These are phyloP conservation scores for Selenia dentaria DNA, from an alignment of 2,888 invertebrate genomes.

Conservation along the genomic window DNA sequence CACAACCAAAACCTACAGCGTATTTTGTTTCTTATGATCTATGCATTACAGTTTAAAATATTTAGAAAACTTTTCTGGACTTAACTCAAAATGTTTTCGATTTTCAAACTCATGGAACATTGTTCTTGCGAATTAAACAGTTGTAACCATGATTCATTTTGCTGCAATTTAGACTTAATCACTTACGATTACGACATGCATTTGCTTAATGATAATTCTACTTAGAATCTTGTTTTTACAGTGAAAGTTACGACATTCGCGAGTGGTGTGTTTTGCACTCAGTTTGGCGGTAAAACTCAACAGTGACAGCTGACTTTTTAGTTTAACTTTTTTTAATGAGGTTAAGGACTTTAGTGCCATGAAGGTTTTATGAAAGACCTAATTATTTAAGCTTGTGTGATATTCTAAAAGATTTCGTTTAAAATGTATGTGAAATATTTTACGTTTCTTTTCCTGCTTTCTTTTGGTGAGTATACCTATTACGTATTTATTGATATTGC, in stretches of 20 bases:
- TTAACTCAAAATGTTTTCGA: conserved; percentile 43
- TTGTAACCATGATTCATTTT: conserved; percentile 34
- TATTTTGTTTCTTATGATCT: conserved; percentile 17
- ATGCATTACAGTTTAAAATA: conserved; percentile 24
- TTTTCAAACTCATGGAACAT: conserved; percentile 42
- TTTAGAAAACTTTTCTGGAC: conserved; percentile 31
- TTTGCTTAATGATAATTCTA: conserved; percentile 38
- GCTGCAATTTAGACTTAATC: conserved; percentile 34
- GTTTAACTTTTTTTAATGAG: conserved; percentile 28
- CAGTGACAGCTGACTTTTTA: conserved; percentile 49
- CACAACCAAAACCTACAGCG: conserved; percentile 12
- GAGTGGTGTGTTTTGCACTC: conserved; percentile 49
- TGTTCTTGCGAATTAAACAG: conserved; percentile 17
- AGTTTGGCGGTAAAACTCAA: conserved; percentile 73
- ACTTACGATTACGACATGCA: conserved; percentile 27
- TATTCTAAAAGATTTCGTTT: conserved; percentile 10
- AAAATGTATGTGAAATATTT: conserved; percentile 41
- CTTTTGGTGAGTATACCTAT: conserved; percentile 51
- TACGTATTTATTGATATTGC: conserved; percentile 13
- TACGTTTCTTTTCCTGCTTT: conserved; percentile 45
- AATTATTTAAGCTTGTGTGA: conserved; percentile 10
- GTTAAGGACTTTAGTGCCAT: conserved; percentile 25
- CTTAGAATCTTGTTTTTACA: conserved; percentile 28
- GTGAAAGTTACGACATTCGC: conserved; percentile 46
- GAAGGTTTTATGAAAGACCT: conserved; percentile 29